Evolutionary conservation across 2,888 invertebrate genomes (phyloP).

Genomic region (Athalia circularis): DNA sequence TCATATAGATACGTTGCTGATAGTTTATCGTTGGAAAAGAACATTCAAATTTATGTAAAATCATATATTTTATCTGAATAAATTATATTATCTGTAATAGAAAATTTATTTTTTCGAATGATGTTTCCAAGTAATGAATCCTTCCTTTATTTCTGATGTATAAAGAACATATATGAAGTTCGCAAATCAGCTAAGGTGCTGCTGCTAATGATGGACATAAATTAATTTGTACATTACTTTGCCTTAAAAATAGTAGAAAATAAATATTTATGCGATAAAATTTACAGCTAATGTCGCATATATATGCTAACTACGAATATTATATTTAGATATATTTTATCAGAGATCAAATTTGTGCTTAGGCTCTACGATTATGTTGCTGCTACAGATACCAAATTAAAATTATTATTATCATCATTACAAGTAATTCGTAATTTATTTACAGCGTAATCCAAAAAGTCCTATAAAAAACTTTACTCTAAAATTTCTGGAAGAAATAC

Average conservation of each 20-base stretch:
- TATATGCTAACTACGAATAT: not conserved
- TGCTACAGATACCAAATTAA: not conserved
- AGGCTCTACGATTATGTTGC: conserved; percentile 26
- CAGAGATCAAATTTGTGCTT: conserved; percentile 38
- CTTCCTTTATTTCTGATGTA: conserved; percentile 25
- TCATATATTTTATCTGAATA: conserved; percentile 36
- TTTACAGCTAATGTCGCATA: not conserved
- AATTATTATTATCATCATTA: conserved; percentile 11
- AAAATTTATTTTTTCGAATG: conserved; percentile 14
- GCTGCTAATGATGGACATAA: conserved; percentile 54
- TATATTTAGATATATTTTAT: conserved; percentile 3
- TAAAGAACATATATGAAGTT: too few species aligned
- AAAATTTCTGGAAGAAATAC: conserved; percentile 57
- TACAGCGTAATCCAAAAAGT: conserved; percentile 59
- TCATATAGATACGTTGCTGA: conserved; percentile 5
- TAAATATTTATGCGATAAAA: conserved; percentile 47
- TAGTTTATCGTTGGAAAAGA: conserved; percentile 10
- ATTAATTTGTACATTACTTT: conserved; percentile 57
- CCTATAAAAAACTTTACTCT: conserved; percentile 60
- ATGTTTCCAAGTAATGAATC: conserved; percentile 1
- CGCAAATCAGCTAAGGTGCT: not conserved
- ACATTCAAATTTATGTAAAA: conserved; percentile 5
- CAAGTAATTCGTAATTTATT: conserved; percentile 47
- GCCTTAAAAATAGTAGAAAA: conserved; percentile 56
- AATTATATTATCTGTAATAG: conserved; percentile 16